Conservation (phyloP, 1,140 invertebrate genomes). For the Drosophila bocqueti region DNA sequence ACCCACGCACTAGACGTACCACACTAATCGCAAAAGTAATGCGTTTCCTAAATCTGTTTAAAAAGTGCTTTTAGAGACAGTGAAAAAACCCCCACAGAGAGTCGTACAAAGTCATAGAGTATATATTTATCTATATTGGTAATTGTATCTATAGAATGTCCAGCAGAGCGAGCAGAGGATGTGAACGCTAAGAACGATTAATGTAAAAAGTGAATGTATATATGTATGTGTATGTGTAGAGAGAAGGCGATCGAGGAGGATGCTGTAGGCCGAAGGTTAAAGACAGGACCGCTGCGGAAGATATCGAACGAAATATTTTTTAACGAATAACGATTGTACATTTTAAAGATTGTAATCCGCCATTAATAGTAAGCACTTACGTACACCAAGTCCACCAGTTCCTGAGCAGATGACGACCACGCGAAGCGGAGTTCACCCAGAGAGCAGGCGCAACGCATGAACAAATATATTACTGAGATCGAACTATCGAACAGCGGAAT, state of each 20-base stretch:
- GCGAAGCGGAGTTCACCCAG: constrained; percentile 44
- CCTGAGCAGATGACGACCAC: constrained; percentile 50
- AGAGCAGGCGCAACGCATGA: constrained; percentile 24
- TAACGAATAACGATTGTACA: constrained; percentile 53
- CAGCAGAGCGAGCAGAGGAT: constrained; percentile 1
- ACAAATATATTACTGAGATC: constrained; percentile 16
- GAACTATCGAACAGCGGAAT: constrained; percentile 43
- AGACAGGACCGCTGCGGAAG: background rate
- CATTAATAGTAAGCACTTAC: constrained; percentile 53
- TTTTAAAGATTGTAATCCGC: constrained; percentile 53
- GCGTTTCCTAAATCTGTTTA: constrained; percentile 81
- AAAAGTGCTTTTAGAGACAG: constrained; percentile 80
- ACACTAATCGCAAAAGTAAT: constrained; percentile 79
- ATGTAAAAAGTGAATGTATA: constrained; percentile 33
- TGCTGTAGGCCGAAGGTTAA: background rate
- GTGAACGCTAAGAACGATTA: constrained; percentile 3
- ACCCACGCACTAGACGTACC: constrained; percentile 82
- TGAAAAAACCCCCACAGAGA: constrained; percentile 45
- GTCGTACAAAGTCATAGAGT: constrained; percentile 53
- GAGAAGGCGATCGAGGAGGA: constrained; percentile 6
- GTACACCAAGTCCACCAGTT: constrained; percentile 64
- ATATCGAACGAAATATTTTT: constrained; percentile 54
- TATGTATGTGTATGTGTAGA: constrained; percentile 40
- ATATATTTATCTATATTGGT: constrained; percentile 33
- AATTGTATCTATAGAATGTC: constrained; percentile 40